Conservation (phyloP, 2,888 invertebrate genomes). For the Yponomeuta malinellus region DNA sequence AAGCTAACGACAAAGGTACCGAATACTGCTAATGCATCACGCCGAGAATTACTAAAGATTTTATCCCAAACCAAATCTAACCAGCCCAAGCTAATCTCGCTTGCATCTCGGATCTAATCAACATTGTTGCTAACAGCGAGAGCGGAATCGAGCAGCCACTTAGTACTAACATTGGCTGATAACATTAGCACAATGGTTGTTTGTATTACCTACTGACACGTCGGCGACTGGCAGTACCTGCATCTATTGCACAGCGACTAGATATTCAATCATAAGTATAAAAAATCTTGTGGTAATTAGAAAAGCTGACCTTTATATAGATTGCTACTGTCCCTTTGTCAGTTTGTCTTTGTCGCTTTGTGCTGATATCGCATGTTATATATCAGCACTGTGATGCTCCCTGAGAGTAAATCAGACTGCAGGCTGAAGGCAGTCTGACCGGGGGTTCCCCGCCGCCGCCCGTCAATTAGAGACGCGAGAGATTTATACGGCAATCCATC, state of each 20-base stretch:
- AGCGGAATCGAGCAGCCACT: background rate
- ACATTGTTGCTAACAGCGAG: background rate
- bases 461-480: slow-evolving; percentile 68
- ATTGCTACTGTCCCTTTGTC: too few species aligned
- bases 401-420: background rate
- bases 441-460: slow-evolving; percentile 40
- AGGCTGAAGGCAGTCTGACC: slow-evolving; percentile 18
- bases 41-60: too few species aligned
- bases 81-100: background rate
- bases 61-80: background rate
- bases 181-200: background rate
- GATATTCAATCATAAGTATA: too few species aligned
- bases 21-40: too few species aligned
- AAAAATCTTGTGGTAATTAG: too few species aligned
- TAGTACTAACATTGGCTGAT: background rate
- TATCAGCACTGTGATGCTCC: background rate
- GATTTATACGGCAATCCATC: slow-evolving; percentile 69
- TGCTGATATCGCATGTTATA: too few species aligned
- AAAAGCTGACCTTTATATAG: too few species aligned
- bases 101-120: background rate
- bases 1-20: background rate
- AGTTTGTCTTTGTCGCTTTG: too few species aligned
- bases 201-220: too few species aligned
- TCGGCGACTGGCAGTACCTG: too few species aligned
- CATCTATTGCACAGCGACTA: too few species aligned